Evolutionary conservation across 2,113 vertebrate species (phyloP), one percentile per base, ranked within the genome.

Genomic region (Suricata suricatta): DNA sequence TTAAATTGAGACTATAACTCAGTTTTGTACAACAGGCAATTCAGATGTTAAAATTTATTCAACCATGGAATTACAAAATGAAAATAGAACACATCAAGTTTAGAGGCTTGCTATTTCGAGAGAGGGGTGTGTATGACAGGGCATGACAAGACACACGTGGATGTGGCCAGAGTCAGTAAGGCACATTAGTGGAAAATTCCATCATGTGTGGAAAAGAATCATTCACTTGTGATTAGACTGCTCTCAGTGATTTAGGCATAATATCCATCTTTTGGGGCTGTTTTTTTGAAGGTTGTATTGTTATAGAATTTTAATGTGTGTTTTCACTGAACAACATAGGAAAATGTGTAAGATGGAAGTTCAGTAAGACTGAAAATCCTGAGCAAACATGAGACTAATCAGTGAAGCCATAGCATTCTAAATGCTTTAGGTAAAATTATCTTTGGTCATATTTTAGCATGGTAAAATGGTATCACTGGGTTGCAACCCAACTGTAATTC

Each of bases 151-250:
- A 52, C 63, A 69, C 66, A 82, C 1, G 81, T 94, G 92, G 74
- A 89, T 35, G 57, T 87, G 74, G 72, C 93, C 74, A 23, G 29
- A 92, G 83, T 76, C 52, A 96, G 69, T 68, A 83, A 93, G 81
- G 90, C 66, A 84, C 63, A 15, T 90, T n/a, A 57, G 66, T 88
- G 85, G 88, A 90, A 95, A 96, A 91, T 91, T 89, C 90, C 77
- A 94, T 92, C 80, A 19, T 10, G 82, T 35, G 14, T 74, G 72
- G 83, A 88, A 83, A 84, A 95, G 44, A 88, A 57, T 94, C 85
- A 57, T 47, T 80, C 38, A 47, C 85, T 83, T 6, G 2, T 71
- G 85, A 72, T 68, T 91, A 81, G 68, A 47, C 21, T 88, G 81
- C 81, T 95, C 86, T 86, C 60, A 83, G 87, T 69, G 87, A 84